Evolutionary conservation across 2,797 vertebrate species (phyloP).

Genomic region (Spinus pinus): DNA sequence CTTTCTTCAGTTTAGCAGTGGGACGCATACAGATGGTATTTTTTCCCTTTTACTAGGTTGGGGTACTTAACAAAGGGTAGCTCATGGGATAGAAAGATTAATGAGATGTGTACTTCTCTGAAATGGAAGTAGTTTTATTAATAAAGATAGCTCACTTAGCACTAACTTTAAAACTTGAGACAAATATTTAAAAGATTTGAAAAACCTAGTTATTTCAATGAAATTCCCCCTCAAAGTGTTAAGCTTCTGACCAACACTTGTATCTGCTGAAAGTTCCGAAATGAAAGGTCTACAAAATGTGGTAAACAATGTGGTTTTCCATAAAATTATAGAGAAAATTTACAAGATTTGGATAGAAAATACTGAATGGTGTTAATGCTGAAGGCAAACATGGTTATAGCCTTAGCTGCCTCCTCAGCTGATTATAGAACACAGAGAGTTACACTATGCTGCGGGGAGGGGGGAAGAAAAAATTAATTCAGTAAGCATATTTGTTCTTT

Average conservation of each 20-base stretch:
- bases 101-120: neutral
- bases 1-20: neutral
- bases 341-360: neutral
- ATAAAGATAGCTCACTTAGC: neutral
- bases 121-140: neutral
- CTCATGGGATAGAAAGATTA: neutral
- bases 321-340: neutral
- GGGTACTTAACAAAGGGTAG: neutral
- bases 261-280: neutral
- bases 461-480: neutral
- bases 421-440: neutral
- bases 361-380: neutral
- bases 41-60: neutral
- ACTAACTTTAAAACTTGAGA: neutral
- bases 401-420: neutral
- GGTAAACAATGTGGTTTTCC: neutral
- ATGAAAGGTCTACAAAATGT: neutral
- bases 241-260: neutral
- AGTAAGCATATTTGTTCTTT: neutral
- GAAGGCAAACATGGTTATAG: neutral
- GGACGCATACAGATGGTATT: neutral
- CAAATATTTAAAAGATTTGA: neutral
- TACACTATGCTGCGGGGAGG: rapidly evolving
- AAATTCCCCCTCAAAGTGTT: neutral
- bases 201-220: neutral